Evolutionary conservation across 1,140 invertebrate species (phyloP), one percentile per base, ranked within the genome.

Genomic region (Lepidotrigona ventralis): DNA sequence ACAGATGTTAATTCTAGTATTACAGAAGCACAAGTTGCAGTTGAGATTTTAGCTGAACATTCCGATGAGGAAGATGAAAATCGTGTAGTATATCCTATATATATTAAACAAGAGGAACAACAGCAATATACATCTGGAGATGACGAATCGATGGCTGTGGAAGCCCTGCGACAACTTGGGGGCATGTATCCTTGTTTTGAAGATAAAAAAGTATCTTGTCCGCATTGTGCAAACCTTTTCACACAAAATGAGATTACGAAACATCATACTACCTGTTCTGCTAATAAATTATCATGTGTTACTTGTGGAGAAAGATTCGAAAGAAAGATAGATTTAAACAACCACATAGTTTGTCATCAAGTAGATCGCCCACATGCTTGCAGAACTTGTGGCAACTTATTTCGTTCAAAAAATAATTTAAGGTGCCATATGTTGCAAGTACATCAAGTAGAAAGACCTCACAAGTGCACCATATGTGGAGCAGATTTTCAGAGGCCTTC

Each of bases 91-190:
- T 92, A 92, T 79, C 90, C 93, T 8, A 90, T 93, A 81, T 93
- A 93, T 15, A 91, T 92, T 46, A 93, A 94, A 69, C 76, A 92
- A 63, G 92, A 94, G 77, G 88, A 91, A 60, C 86, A 87, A 54
- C 88, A 90, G 11, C 90, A 90, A 54, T 91, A 92, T 26, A 94
- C 91, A 4, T 93, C 93, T 1, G 93, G 92, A 0, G 93, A 94
- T 72, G 93, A 94, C 39, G 94, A 94, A 60, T 93, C 93, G 0
- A 94, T 95, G 93, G 94, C 94, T 54, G 94, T 95, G 1, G 94
- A 95, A 89, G 94, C 94, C 0, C 76, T 95, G 2, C 89, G 94
- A 17, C 94, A 95, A 79, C 83, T 95, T 0, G 94, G 94, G 9
- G 93, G 93, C n/a, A 94, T 94, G 91, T 94, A 93, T 82, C 91